These are phyloP conservation scores for Linnaemya tessellans DNA, from an alignment of 2,888 invertebrate genomes.

Conservation along the genomic window DNA sequence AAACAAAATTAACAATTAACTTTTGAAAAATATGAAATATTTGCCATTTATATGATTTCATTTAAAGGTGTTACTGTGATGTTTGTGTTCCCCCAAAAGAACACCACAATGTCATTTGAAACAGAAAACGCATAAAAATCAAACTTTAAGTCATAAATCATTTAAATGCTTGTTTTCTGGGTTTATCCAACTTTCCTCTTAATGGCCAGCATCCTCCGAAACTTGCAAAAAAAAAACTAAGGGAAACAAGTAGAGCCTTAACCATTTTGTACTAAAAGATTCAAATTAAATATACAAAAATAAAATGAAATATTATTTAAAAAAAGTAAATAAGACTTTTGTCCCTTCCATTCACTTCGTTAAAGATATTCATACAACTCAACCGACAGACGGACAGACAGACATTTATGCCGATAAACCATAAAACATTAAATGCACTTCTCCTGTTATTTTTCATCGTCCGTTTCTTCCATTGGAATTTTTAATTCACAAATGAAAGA, in stretches of 20 bases:
- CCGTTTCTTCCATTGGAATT: slow-evolving; percentile 32
- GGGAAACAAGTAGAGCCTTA: neutral
- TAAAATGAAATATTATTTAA: neutral
- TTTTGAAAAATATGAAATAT: slow-evolving; percentile 31
- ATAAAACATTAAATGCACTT: slow-evolving; percentile 66
- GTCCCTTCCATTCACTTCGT: slow-evolving; percentile 7
- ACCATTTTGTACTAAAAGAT: slow-evolving; percentile 28
- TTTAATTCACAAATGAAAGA: slow-evolving; percentile 41
- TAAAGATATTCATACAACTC: slow-evolving; percentile 30
- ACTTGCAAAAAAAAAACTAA: slow-evolving; percentile 1
- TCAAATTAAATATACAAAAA: slow-evolving; percentile 21
- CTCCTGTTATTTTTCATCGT: slow-evolving; percentile 16
- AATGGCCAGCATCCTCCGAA: neutral
- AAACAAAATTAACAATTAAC: slow-evolving; percentile 12
- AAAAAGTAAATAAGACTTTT: slow-evolving; percentile 13
- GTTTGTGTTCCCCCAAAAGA: neutral
- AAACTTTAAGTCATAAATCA: slow-evolving; percentile 56
- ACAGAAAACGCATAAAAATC: slow-evolving; percentile 20
- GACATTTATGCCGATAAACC: slow-evolving; percentile 65
- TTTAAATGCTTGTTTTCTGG: slow-evolving; percentile 35
- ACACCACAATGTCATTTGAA: neutral
- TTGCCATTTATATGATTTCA: slow-evolving; percentile 1
- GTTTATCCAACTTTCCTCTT: neutral
- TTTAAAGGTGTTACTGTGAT: neutral
- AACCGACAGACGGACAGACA: neutral